Evolutionary conservation across 2,888 invertebrate species (phyloP).

Genomic region (Orthonevra nobilis): DNA sequence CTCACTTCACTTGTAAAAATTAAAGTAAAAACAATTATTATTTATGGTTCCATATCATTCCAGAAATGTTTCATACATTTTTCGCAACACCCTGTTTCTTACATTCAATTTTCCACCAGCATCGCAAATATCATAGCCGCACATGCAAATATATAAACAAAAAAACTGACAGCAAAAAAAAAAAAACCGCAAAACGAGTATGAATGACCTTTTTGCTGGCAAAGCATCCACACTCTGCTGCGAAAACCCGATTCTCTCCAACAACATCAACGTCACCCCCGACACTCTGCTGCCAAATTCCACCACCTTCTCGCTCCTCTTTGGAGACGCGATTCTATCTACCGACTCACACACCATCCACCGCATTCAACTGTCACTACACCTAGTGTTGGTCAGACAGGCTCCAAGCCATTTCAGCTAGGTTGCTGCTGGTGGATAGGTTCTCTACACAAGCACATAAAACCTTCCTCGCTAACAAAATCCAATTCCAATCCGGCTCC

Average conservation of each 20-base stretch:
- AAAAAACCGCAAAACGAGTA: slow-evolving; percentile 60
- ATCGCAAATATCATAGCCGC: slow-evolving; percentile 58
- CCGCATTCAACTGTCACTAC: slow-evolving; percentile 51
- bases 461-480: slow-evolving; percentile 26
- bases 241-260: slow-evolving; percentile 66
- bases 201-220: slow-evolving; percentile 69
- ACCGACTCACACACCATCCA: too few relatives aligned
- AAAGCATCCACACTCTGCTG: slow-evolving; percentile 39
- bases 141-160: slow-evolving; percentile 57
- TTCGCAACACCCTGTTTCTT: slow-evolving; percentile 56
- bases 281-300: slow-evolving; percentile 20
- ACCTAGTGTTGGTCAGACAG: slow-evolving; percentile 38
- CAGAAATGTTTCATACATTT: too few relatives aligned
- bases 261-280: slow-evolving; percentile 44
- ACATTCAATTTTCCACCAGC: slow-evolving; percentile 38
- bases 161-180: slow-evolving; percentile 17
- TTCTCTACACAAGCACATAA: slow-evolving; percentile 7
- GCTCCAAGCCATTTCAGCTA: slow-evolving; percentile 43
- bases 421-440: slow-evolving; percentile 57
- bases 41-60: too few relatives aligned
- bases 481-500: slow-evolving; percentile 59
- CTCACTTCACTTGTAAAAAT: too few relatives aligned
- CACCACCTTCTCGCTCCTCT: slow-evolving; percentile 5
- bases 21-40: too few relatives aligned
- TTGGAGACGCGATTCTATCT: too few relatives aligned